Percentiles rank a stretch among this genome's conserved stretches.
These are phyloP conservation scores for Ondatra zibethicus DNA, from an alignment of 2,113 vertebrate genomes.

Conservation along the genomic window DNA sequence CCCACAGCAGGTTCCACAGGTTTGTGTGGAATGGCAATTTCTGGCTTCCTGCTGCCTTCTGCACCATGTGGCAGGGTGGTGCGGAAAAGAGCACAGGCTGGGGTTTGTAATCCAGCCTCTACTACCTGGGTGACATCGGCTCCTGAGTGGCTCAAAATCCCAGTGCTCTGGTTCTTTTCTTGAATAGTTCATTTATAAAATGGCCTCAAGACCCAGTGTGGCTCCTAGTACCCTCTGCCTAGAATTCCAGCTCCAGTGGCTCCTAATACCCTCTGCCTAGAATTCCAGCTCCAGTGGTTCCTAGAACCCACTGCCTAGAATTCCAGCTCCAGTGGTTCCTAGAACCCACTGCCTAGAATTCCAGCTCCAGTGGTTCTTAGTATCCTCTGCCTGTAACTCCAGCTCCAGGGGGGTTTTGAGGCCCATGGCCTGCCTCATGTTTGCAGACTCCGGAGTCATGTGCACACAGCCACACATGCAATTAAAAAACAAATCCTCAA, in stretches of 20 bases:
- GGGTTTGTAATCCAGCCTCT: background rate
- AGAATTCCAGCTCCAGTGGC: background rate
- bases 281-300: too few relatives aligned
- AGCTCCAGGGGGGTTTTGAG: background rate
- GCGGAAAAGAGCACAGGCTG: too few relatives aligned
- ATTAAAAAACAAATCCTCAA: background rate
- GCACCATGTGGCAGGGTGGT: background rate
- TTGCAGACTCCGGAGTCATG: background rate
- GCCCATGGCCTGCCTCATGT: background rate
- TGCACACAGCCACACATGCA: background rate
- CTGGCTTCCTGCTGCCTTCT: background rate
- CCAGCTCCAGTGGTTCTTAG: too few relatives aligned
- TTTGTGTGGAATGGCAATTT: background rate
- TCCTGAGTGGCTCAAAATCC: background rate
- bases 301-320: too few relatives aligned
- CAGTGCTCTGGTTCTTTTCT: background rate
- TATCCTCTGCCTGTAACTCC: too few relatives aligned
- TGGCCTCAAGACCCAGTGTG: background rate
- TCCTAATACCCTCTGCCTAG: too few relatives aligned
- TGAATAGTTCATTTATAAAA: background rate
- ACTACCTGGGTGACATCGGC: background rate
- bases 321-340: too few relatives aligned
- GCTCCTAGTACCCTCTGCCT: too few relatives aligned
- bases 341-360: too few relatives aligned
- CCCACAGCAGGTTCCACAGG: background rate